A percentile compares a stretch with the other conserved stretches of the same genome.
Conservation (phyloP, 2,113 vertebrate genomes). For the Alethe castanea region DNA sequence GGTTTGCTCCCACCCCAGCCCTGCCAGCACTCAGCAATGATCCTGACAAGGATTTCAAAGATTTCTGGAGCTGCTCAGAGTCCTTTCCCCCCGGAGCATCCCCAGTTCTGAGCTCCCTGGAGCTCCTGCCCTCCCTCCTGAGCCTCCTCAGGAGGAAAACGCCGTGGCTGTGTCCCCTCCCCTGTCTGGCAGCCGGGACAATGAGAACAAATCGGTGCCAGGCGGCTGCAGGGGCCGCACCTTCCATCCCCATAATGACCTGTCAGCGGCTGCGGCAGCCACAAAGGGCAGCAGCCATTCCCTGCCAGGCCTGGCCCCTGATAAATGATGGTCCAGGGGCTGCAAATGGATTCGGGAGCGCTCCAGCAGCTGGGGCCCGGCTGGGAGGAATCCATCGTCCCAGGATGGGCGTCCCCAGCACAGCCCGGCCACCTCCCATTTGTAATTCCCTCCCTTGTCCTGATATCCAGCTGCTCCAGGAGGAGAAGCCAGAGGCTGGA, state of each 20-base stretch:
- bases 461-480: neutral
- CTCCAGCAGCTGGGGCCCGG: conserved; percentile 19
- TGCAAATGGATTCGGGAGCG: neutral
- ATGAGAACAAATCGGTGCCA: conserved; percentile 26
- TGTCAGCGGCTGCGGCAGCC: neutral
- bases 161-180: neutral
- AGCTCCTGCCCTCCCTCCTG: neutral
- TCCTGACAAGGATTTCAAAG: neutral
- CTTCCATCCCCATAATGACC: neutral
- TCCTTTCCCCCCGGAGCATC: neutral
- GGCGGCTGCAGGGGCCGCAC: neutral
- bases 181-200: neutral
- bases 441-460: neutral
- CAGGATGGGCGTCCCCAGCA: neutral
- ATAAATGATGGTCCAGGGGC: neutral
- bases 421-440: neutral
- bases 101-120: fast-evolving
- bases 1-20: neutral
- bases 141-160: no score
- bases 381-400: neutral
- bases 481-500: neutral
- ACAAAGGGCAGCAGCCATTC: conserved; percentile 7
- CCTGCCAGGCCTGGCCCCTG: conserved; percentile 5
- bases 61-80: fast-evolving
- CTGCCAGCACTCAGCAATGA: neutral